These are phyloP conservation scores for Apis dorsata DNA, from an alignment of 1,140 invertebrate species.

Conservation along the genomic window DNA sequence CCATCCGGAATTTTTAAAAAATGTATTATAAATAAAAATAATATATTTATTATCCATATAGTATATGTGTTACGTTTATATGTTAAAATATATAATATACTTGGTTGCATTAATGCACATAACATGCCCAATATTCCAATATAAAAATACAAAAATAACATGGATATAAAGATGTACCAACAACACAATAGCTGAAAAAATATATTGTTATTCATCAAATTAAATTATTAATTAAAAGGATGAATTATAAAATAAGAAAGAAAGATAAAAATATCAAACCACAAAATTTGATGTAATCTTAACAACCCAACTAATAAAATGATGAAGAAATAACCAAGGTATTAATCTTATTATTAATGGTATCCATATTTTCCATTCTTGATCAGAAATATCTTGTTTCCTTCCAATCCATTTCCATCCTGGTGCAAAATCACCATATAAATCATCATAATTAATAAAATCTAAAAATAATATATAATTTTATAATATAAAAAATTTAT, in stretches of 20 bases:
- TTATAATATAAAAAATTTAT: background rate
- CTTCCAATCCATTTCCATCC: constrained; percentile 78
- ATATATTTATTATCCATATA: constrained; percentile 73
- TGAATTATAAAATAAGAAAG: constrained; percentile 27
- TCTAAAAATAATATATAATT: constrained; percentile 61
- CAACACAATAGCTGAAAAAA: constrained; percentile 70
- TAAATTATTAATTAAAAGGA: background rate
- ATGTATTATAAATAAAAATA: constrained; percentile 73
- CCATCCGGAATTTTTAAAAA: constrained; percentile 69
- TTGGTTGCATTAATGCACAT: constrained; percentile 72
- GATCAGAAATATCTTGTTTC: constrained; percentile 79
- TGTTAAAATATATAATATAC: constrained; percentile 72
- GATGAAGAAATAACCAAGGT: constrained; percentile 77
- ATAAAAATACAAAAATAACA: constrained; percentile 67
- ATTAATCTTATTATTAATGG: constrained; percentile 73
- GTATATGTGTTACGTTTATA: constrained; percentile 66
- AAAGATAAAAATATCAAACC: constrained; percentile 46
- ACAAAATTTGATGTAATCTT: constrained; percentile 60
- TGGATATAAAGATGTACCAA: constrained; percentile 71
- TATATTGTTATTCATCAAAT: constrained; percentile 46
- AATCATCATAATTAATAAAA: constrained; percentile 70
- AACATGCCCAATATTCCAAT: constrained; percentile 70
- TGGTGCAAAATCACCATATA: constrained; percentile 71
- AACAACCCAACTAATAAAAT: constrained; percentile 71
- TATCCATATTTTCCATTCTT: constrained; percentile 81